These are phyloP conservation scores for Monochamus alternatus DNA, from an alignment of 2,888 invertebrate genomes.

Conservation along the genomic window DNA sequence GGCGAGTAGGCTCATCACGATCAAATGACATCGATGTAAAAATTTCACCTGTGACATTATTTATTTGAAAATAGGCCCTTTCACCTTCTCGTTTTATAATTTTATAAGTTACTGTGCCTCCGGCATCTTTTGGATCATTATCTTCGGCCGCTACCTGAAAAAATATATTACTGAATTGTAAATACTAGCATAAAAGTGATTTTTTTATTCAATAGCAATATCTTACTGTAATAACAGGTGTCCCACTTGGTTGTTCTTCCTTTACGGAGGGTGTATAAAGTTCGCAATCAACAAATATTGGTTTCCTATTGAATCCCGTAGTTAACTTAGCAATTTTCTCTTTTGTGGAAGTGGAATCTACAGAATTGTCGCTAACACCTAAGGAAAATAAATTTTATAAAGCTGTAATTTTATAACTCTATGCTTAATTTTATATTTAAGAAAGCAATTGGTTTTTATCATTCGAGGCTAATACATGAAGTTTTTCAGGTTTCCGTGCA, in stretches of 20 bases:
- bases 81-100: slow-evolving; percentile 85
- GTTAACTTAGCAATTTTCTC: slow-evolving; percentile 47
- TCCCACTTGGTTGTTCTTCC: slow-evolving; percentile 81
- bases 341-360: slow-evolving; percentile 46
- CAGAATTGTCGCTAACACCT: slow-evolving; percentile 51
- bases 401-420: neutral
- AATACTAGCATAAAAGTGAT: neutral
- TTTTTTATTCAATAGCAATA: neutral
- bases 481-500: no score
- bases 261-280: slow-evolving; percentile 86
- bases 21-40: slow-evolving; percentile 86
- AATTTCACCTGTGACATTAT: slow-evolving; percentile 84
- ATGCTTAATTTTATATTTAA: neutral
- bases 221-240: slow-evolving; percentile 82
- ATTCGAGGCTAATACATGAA: no score
- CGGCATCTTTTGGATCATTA: slow-evolving; percentile 81
- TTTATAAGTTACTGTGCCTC: slow-evolving; percentile 88
- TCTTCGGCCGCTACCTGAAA: slow-evolving; percentile 82
- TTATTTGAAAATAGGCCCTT: slow-evolving; percentile 85
- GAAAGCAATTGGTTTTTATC: no score
- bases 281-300: slow-evolving; percentile 88
- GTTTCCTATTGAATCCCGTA: slow-evolving; percentile 74
- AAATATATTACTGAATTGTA: neutral
- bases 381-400: slow-evolving; percentile 33
- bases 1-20: slow-evolving; percentile 90